phyloP scores from a whole-genome alignment of 2,797 vertebrate species.

The Hippocampus kuda region DNA sequence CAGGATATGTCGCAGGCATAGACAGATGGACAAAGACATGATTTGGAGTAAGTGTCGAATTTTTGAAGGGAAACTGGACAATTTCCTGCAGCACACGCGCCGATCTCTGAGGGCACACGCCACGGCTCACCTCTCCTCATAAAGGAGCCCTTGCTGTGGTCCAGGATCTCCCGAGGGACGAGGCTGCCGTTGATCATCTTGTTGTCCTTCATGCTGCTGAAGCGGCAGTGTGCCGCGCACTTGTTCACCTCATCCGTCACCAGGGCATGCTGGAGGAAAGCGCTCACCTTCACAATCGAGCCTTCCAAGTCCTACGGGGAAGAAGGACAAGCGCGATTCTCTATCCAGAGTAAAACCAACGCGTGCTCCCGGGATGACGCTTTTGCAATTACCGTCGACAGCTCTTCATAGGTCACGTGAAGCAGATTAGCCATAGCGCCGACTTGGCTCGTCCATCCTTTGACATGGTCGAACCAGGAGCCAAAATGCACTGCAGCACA shows the following conservation, averaged over 20 bases:
- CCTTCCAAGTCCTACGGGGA: slow-evolving; percentile 59
- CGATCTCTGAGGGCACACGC: too few species aligned
- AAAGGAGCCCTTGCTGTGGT: slow-evolving; percentile 74
- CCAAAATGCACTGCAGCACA: slow-evolving; percentile 69
- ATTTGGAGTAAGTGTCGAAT: too few species aligned
- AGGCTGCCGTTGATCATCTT: slow-evolving; percentile 73
- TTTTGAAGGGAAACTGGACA: too few species aligned
- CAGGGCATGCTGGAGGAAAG: slow-evolving; percentile 66
- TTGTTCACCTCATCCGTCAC: slow-evolving; percentile 49
- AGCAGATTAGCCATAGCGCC: slow-evolving; percentile 58
- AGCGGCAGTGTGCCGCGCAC: slow-evolving; percentile 66
- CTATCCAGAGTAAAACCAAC: too few species aligned
- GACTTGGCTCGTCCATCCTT: slow-evolving; percentile 69
- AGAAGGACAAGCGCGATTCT: not conserved
- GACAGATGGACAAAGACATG: too few species aligned
- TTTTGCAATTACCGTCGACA: slow-evolving; percentile 64
- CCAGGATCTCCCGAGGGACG: slow-evolving; percentile 65
- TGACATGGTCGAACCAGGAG: slow-evolving; percentile 83
- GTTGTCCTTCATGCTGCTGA: slow-evolving; percentile 73
- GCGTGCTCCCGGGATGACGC: too few species aligned
- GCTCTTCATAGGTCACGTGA: slow-evolving; percentile 76
- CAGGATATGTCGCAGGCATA: too few species aligned
- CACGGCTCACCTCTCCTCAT: slow-evolving; percentile 75
- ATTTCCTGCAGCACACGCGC: too few species aligned
- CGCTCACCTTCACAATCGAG: slow-evolving; percentile 57